A percentile compares a stretch with the other conserved stretches of the same genome.
These are phyloP conservation scores for Mastigias papua DNA, from an alignment of 30 jellyfish, hydroid and myxozoan species.

Conservation along the genomic window DNA sequence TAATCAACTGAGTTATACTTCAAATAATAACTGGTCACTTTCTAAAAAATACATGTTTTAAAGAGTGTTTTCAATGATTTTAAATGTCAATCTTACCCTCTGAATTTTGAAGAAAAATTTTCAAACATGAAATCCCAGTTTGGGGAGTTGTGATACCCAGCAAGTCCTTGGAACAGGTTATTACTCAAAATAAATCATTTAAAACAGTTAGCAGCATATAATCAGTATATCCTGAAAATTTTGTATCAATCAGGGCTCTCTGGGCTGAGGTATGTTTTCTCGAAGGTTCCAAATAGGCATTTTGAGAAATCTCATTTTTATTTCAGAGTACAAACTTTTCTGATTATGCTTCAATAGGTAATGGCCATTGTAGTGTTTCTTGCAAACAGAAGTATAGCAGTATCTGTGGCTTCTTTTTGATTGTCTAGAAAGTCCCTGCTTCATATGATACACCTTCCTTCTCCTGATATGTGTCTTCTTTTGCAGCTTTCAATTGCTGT, in stretches of 20 bases:
- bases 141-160: neutral
- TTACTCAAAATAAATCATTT: too few species aligned
- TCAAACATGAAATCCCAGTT: neutral
- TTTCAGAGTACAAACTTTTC: neutral
- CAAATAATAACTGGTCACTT: too few species aligned
- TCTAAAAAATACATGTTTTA: neutral
- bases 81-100: neutral
- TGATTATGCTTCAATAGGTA: neutral
- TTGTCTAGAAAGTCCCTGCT: neutral
- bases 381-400: neutral
- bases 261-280: neutral
- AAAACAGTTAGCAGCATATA: neutral
- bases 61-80: neutral
- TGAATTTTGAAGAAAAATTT: neutral
- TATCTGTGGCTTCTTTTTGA: neutral
- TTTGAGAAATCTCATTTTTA: neutral
- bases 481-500: neutral
- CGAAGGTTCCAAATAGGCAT: neutral
- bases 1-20: neutral
- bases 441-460: neutral
- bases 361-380: neutral
- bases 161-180: neutral
- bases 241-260: neutral
- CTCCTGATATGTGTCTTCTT: conserved; percentile 9
- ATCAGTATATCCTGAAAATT: neutral